Base-by-base conservation (phyloP, 2,888 invertebrate genomes). In the Nezara viridula region DNA sequence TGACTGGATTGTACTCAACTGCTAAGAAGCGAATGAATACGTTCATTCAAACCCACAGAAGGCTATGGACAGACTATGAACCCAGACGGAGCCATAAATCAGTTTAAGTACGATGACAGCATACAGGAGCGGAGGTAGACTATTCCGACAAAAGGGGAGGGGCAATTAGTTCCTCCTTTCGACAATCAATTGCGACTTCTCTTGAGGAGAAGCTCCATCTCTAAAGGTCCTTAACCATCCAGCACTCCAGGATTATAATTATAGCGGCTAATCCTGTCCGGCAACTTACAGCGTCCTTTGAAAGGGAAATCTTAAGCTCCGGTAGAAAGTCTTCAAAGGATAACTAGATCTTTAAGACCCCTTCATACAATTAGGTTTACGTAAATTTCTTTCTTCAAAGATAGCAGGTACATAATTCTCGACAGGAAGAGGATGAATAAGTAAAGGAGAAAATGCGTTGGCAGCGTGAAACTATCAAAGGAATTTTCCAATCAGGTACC, bases 231-330 rank as follows among this genome's bases (percentile, higher is more conserved):
- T 27, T 55, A 55, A 55, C 60, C 10, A 27, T 73, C 66, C 4
- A 21, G 60, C 14, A 2, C 14, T n/a, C 14, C n/a, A 14, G 14
- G 66, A 73, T 73, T 73, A 73, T 37, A 73, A 73, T 73, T 73
- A 73, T 21, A 73, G 66, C 19, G 0, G 32, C 66, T 73, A 73
- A 73, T 73, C 66, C 37, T 73, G 32, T 73, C 37, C 66, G 66
- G 6, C 66, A 32, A 73, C 66, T 73, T 73, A 37, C 19, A 24
- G 19, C 66, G 66, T 73, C 66, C 37, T 73, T 73, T 73, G 66
- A 73, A 19, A 73, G 66, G 19, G 66, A 32, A 73, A 37, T 73
- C 66, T 73, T 21, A 73, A 73, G 32, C 66, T 73, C 66, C 66
- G 19, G 32, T 73, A 73, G 66, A 73, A 73, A 73, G 66, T 37